Evolutionary conservation across 1,140 invertebrate species (phyloP).

Genomic region (Zaprionus tsacasi): DNA sequence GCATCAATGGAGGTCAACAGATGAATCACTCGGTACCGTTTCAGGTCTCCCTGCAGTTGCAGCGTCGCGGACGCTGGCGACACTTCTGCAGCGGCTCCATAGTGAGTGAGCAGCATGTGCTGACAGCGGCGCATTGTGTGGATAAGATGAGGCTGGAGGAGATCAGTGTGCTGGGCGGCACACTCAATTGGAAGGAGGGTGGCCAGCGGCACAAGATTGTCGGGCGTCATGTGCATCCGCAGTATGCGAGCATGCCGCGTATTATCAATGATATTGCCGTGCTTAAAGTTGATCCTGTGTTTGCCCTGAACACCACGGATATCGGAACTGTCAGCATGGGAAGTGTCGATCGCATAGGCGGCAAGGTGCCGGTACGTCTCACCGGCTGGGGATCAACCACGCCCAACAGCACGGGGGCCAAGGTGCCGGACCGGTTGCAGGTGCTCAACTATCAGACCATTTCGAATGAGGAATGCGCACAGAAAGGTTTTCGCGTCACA

Average conservation of each 20-base stretch:
- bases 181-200: conserved; percentile 84
- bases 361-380: conserved; percentile 60
- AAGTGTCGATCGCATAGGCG: conserved; percentile 53
- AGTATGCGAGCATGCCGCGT: conserved; percentile 62
- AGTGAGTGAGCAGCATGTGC: conserved; percentile 71
- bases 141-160: conserved; percentile 64
- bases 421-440: conserved; percentile 69
- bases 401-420: conserved; percentile 41
- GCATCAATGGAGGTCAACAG: conserved; percentile 72
- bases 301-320: conserved; percentile 53
- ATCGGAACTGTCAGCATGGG: conserved; percentile 62
- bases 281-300: conserved; percentile 62
- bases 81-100: conserved; percentile 84
- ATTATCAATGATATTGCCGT: conserved; percentile 80
- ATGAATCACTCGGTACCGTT: conserved; percentile 71
- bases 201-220: conserved; percentile 69
- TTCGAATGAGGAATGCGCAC: conserved; percentile 73
- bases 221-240: conserved; percentile 65
- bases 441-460: conserved; percentile 72
- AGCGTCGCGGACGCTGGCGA: conserved; percentile 65
- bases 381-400: conserved; percentile 80
- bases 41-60: conserved; percentile 74
- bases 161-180: conserved; percentile 84
- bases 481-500: conserved; percentile 73
- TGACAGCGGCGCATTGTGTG: conserved; percentile 84